phyloP scores from a whole-genome alignment of 2,888 invertebrate species.

The Branchipolynoe longqiensis region DNA sequence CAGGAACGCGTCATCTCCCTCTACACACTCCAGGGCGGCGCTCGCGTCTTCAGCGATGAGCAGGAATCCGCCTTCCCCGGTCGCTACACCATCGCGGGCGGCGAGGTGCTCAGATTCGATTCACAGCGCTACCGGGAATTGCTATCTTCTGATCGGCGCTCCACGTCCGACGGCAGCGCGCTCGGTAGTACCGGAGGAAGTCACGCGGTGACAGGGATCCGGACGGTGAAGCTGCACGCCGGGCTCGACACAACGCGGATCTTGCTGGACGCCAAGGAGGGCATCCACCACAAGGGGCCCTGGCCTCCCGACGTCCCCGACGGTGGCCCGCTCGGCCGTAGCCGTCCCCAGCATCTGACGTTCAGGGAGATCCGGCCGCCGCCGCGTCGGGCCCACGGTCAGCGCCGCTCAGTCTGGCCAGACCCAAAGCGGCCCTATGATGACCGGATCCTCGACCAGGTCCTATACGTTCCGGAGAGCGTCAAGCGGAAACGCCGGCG shows the following conservation, averaged over 20 bases:
- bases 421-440: slow-evolving; percentile 69
- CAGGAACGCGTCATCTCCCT: background rate
- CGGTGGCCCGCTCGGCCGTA: too few relatives aligned
- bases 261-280: slow-evolving; percentile 37
- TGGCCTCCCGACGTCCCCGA: background rate
- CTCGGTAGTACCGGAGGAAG: background rate
- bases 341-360: too few relatives aligned
- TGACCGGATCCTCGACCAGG: slow-evolving; percentile 77
- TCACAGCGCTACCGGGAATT: slow-evolving; percentile 5
- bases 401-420: slow-evolving; percentile 66
- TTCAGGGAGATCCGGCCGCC: slow-evolving; percentile 23
- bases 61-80: background rate
- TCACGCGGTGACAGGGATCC: slow-evolving; percentile 7
- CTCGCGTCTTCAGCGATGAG: background rate
- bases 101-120: slow-evolving; percentile 3
- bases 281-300: slow-evolving; percentile 21
- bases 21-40: slow-evolving; percentile 12
- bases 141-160: too few relatives aligned
- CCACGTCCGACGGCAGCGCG: background rate
- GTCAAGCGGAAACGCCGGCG: background rate
- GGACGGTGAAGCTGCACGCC: slow-evolving; percentile 18
- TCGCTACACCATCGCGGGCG: background rate
- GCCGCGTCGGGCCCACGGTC: background rate
- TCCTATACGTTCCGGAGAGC: slow-evolving; percentile 90
- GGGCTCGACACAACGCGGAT: slow-evolving; percentile 43